These are phyloP conservation scores for Carapus acus DNA, from an alignment of 2,797 vertebrate genomes.

Conservation along the genomic window DNA sequence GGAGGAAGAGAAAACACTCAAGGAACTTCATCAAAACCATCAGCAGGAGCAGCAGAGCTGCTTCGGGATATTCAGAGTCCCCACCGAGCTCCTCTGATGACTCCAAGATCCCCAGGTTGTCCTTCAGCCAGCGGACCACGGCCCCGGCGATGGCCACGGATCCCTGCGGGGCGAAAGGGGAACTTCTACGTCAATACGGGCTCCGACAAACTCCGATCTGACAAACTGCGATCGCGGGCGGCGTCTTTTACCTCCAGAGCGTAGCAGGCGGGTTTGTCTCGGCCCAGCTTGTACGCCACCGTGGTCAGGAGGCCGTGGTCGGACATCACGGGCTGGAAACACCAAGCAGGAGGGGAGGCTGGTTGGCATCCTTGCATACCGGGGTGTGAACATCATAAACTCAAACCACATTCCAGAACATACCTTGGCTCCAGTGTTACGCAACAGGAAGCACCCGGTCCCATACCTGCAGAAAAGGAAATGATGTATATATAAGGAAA, in stretches of 20 bases:
- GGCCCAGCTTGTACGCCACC: slow-evolving; percentile 94
- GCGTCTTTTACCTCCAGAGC: slow-evolving; percentile 81
- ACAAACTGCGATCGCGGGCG: too few relatives aligned
- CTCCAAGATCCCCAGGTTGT: slow-evolving; percentile 89
- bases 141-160: slow-evolving; percentile 97
- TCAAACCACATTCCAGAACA: too few relatives aligned
- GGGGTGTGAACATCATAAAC: too few relatives aligned
- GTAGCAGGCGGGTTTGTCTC: slow-evolving; percentile 88
- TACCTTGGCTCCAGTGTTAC: slow-evolving; percentile 92
- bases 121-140: slow-evolving; percentile 93
- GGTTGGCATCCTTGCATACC: too few relatives aligned
- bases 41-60: neutral
- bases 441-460: slow-evolving; percentile 93
- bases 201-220: too few relatives aligned
- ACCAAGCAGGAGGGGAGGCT: too few relatives aligned
- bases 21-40: too few relatives aligned
- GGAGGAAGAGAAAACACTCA: too few relatives aligned
- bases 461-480: slow-evolving; percentile 78
- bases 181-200: too few relatives aligned
- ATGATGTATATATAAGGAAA: too few relatives aligned
- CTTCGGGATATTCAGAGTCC: slow-evolving; percentile 15
- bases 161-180: too few relatives aligned
- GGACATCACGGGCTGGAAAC: slow-evolving; percentile 87
- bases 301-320: slow-evolving; percentile 97
- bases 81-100: slow-evolving; percentile 84